These are phyloP conservation scores for Zootoca vivipara DNA, from an alignment of 2,113 vertebrate genomes.

Conservation along the genomic window DNA sequence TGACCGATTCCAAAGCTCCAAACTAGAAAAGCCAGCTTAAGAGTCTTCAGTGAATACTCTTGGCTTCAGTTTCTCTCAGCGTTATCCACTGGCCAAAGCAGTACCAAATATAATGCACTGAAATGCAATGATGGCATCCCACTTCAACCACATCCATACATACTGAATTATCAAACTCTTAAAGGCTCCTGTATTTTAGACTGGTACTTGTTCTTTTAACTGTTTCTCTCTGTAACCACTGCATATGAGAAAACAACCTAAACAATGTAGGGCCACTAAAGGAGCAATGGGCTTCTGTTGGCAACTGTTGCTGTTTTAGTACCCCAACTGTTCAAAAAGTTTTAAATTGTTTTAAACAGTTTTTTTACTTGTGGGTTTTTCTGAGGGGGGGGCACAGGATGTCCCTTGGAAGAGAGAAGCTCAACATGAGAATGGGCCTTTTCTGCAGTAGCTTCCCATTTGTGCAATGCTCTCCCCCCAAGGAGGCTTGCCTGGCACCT, in stretches of 20 bases:
- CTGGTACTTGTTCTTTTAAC: background rate
- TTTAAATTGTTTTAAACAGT: too few relatives aligned
- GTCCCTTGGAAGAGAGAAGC: too few relatives aligned
- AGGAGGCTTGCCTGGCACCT: too few relatives aligned
- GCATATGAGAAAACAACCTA: background rate
- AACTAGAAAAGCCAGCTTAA: background rate
- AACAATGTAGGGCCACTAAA: background rate
- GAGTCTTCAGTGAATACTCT: background rate
- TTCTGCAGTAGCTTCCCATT: too few relatives aligned
- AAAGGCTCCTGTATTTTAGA: background rate
- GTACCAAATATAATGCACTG: background rate
- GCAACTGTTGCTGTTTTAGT: too few relatives aligned
- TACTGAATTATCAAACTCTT: background rate
- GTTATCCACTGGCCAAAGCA: background rate
- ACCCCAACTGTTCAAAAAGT: too few relatives aligned
- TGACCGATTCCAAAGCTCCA: fast-evolving
- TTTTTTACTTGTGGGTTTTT: too few relatives aligned
- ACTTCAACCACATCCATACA: background rate
- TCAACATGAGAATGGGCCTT: too few relatives aligned
- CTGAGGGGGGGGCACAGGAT: too few relatives aligned
- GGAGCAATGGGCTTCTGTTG: too few relatives aligned
- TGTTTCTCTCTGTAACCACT: background rate
- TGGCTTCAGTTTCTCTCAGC: background rate
- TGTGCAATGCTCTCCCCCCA: too few relatives aligned
- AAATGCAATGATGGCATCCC: background rate